Evolutionary conservation across 1,140 invertebrate genomes (phyloP), one percentile per base, ranked within the genome.

Genomic region (Spodoptera litura): DNA sequence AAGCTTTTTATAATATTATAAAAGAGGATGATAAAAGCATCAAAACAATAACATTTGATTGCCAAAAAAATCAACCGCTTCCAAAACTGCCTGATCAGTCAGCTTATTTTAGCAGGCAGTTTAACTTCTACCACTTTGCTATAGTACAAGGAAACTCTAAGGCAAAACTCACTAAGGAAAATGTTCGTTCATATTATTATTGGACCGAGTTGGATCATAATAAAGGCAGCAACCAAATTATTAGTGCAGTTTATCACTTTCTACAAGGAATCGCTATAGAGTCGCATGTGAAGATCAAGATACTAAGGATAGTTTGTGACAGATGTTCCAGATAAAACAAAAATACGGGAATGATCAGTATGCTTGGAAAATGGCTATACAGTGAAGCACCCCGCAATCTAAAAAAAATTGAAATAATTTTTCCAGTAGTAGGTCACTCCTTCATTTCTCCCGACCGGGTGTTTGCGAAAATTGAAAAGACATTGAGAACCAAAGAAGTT

Each of bases 111-210:
- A 27, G 20, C 9, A 5, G 56, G 2, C 56, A 58, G 9, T 88
- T 91, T 11, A 89, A 91, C 70, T 74, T 86, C 31, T 87, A 91
- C 73, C 89, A 91, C 66, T 88, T 92, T 59, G 85, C 87, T 51
- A 78, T 88, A 27, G 86, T 88, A 31, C 31, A 52, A 38, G 91
- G 87, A 9, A 66, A 20, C 59, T 92, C 87, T n/a, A 87, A 87
- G 25, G n/a, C 59, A 64, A 52, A 56, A 62, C 25, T 88, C n/a
- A 83, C 68, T 6, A 76, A 58, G 20, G 56, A 83, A 5, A 91
- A 88, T 79, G 82, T 90, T 3, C 82, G 62, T 52, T 61, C 76
- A 6, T n/a, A n/a, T n/a, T 91, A 85, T 79, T 44, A 78, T 20
- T 90, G 88, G 87, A 87, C 79, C 15, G 88, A 92, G 83, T 83